phyloP scores from a whole-genome alignment of 2,888 invertebrate genomes.

The Pammene aurita region DNA sequence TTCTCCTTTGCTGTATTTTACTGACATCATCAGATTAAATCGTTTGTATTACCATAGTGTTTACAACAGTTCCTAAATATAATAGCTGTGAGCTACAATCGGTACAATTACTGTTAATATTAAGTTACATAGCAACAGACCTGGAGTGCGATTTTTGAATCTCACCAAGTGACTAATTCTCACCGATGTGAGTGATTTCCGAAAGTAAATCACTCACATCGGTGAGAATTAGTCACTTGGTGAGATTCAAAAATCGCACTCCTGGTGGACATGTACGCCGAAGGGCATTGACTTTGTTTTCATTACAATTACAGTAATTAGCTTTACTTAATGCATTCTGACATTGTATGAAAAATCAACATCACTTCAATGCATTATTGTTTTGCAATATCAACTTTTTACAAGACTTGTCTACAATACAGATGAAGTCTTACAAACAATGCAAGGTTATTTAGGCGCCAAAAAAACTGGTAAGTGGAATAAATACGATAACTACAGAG shows the following conservation, averaged over 20 bases:
- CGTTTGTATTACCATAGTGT: not conserved
- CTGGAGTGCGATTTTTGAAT: too few relatives aligned
- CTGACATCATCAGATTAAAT: conserved; percentile 14
- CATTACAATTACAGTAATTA: not conserved
- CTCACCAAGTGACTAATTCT: too few relatives aligned
- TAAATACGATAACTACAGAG: conserved; percentile 15
- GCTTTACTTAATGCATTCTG: too few relatives aligned
- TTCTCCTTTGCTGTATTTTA: not conserved
- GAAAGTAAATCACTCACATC: too few relatives aligned
- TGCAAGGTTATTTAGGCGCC: conserved; percentile 1
- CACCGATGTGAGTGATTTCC: too few relatives aligned
- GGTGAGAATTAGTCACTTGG: too few relatives aligned
- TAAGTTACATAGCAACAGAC: not conserved
- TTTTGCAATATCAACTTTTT: not conserved
- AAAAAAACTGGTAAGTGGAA: conserved; percentile 7
- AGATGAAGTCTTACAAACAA: not conserved
- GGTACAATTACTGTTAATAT: not conserved
- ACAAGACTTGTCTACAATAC: not conserved
- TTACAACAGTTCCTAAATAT: not conserved
- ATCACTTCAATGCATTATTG: not conserved
- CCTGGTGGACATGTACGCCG: not conserved
- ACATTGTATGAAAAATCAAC: too few relatives aligned
- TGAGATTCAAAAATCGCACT: too few relatives aligned
- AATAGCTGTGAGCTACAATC: not conserved
- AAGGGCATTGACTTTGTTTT: not conserved